These are phyloP conservation scores for Nyctereutes procyonoides DNA, from an alignment of 2,113 vertebrate species.

Conservation along the genomic window DNA sequence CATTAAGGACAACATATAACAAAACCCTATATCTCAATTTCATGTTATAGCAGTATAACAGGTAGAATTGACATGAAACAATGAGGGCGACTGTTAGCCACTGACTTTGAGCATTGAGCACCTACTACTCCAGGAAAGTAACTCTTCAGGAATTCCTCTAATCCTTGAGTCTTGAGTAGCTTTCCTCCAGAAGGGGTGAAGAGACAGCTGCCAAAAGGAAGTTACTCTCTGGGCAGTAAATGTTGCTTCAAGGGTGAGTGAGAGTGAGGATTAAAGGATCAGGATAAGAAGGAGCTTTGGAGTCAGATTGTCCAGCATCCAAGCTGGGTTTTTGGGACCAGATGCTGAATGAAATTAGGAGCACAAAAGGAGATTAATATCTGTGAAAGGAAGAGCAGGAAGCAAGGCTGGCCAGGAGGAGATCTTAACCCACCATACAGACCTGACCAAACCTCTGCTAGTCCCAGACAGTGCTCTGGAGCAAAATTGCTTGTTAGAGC, in stretches of 20 bases:
- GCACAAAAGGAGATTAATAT: not conserved
- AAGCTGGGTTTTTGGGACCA: not conserved
- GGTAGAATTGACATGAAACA: not conserved
- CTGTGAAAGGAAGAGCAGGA: not conserved
- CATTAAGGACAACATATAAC: not conserved
- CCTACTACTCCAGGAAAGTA: not conserved
- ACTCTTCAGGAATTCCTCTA: not conserved
- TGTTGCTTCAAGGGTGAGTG: not conserved
- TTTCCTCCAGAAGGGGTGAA: not conserved
- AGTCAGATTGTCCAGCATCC: not conserved
- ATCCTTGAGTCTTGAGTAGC: not conserved
- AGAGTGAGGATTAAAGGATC: not conserved
- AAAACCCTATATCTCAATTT: not conserved
- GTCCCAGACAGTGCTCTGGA: rapidly evolving
- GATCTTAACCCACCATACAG: not conserved
- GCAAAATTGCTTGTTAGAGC: not conserved
- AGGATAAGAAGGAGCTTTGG: not conserved
- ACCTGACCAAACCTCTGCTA: not conserved
- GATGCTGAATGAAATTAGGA: not conserved
- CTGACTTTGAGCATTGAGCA: not conserved
- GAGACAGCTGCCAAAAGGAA: not conserved
- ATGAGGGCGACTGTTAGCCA: not conserved
- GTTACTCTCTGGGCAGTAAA: not conserved
- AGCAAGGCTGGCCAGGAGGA: not conserved
- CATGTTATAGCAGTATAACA: not conserved